Base-by-base conservation (phyloP, 2,888 invertebrate genomes). In the Acrocyrtus sp. region DNA sequence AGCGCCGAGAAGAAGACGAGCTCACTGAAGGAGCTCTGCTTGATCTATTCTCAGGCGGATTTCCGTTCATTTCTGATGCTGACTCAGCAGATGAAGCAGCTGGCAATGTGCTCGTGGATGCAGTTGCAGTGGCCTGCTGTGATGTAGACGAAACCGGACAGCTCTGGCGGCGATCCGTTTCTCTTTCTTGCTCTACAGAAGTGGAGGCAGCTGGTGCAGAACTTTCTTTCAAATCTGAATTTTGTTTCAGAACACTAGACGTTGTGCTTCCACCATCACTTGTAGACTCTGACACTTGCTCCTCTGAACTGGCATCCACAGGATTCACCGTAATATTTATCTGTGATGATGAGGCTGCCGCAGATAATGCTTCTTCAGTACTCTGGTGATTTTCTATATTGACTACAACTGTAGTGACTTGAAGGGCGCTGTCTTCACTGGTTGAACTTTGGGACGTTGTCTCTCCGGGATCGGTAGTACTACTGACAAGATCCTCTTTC, bases 11-110 rank as follows among this genome's bases (percentile, higher is more conserved):
- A 0, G 67, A 50, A 3, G 69, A 63, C 1, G 65, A 45, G n/a
- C n/a, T n/a, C n/a, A n/a, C n/a, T n/a, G 1, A 54, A 47, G n/a
- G 65, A 56, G 10, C 24, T 17, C 6, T 6, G 10, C 19, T 17
- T 5, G 17, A 8, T 47, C 47, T 8, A n/a, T 8, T 5, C 47
- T 5, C 27, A 1, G 24, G 29, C 24, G 69, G 51, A 39, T 63
- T 56, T 47, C 57, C 63, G 27, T 39, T 72, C 70, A 72, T 72
- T 21, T 54, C 48, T 5, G 56, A 6, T 5, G 47, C 47, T n/a
- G n/a, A n/a, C n/a, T n/a, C 47, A 8, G 39, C 12, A 12, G 8
- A 12, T 12, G 8, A 39, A 12, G 12, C 39, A 10, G 8, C 39
- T 39, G 39, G 39, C 12, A 8, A 39, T 8, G 39, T 39, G 12